A percentile compares a stretch with the other conserved stretches of the same genome.
Conservation (phyloP, 2,797 vertebrate species). For the Sciurus vulgaris region DNA sequence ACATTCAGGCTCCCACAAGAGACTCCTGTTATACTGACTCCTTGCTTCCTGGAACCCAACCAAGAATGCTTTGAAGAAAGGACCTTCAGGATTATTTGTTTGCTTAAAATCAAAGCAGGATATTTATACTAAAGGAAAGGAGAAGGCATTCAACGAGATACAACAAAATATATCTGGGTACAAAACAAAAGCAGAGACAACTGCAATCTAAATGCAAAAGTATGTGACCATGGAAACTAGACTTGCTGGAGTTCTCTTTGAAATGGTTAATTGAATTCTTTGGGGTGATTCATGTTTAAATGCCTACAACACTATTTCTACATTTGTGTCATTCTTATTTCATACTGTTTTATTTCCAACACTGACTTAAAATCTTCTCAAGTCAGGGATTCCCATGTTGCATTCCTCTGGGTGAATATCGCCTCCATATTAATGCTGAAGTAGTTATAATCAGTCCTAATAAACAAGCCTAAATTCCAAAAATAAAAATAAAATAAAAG, state of each 20-base stretch:
- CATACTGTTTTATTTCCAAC: not conserved
- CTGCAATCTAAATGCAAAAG: not conserved
- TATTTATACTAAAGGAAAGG: not conserved
- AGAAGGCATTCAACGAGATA: conserved; percentile 47
- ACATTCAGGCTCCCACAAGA: not conserved
- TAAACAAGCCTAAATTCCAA: no score
- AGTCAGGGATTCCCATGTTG: not conserved
- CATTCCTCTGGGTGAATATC: not conserved
- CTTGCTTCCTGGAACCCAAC: not conserved
- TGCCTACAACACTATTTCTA: not conserved
- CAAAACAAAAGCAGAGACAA: not conserved
- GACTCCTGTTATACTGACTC: not conserved
- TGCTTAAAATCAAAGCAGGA: not conserved
- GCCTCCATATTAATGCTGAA: not conserved
- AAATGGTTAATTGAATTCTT: not conserved
- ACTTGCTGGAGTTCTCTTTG: not conserved
- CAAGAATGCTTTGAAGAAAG: not conserved
- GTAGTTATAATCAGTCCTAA: not conserved
- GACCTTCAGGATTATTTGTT: not conserved
- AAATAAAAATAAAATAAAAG: no score
- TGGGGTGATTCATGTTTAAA: not conserved
- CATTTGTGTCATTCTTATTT: not conserved
- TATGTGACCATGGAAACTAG: not conserved
- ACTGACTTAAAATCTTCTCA: not conserved
- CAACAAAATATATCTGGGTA: not conserved